These are phyloP conservation scores for Troides aeacus DNA, from an alignment of 2,888 invertebrate genomes.

Conservation along the genomic window DNA sequence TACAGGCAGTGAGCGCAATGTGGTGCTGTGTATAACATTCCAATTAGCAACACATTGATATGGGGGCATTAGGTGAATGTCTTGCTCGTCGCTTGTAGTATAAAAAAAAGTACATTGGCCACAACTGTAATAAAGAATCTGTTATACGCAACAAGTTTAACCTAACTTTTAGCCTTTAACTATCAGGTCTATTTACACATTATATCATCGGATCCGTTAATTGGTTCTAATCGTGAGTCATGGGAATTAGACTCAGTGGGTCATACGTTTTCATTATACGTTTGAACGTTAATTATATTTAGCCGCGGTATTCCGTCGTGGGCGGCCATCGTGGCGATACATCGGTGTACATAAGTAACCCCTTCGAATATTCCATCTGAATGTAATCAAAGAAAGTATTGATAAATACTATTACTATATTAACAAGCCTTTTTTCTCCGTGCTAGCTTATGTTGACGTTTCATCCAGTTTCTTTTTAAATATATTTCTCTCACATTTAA, in stretches of 20 bases:
- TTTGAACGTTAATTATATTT: slow-evolving; percentile 39
- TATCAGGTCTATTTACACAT: slow-evolving; percentile 14
- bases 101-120: too few relatives aligned
- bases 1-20: too few relatives aligned
- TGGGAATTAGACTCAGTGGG: slow-evolving; percentile 27
- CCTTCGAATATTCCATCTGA: slow-evolving; percentile 21
- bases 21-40: too few relatives aligned
- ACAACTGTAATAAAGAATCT: neutral
- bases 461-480: too few relatives aligned
- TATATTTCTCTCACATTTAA: too few relatives aligned
- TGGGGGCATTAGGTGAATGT: too few relatives aligned
- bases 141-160: neutral
- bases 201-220: slow-evolving; percentile 18
- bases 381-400: too few relatives aligned
- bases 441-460: too few relatives aligned
- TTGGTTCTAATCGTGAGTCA: slow-evolving; percentile 27
- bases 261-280: slow-evolving; percentile 37
- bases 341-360: slow-evolving; percentile 39
- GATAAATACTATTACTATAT: too few relatives aligned
- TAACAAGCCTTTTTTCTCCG: too few relatives aligned
- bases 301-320: slow-evolving; percentile 38
- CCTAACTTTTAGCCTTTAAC: slow-evolving; percentile 1
- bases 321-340: slow-evolving; percentile 37
- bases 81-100: too few relatives aligned
- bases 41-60: too few relatives aligned